Evolutionary conservation across 2,888 invertebrate species (phyloP).

Genomic region (Lagria hirta): DNA sequence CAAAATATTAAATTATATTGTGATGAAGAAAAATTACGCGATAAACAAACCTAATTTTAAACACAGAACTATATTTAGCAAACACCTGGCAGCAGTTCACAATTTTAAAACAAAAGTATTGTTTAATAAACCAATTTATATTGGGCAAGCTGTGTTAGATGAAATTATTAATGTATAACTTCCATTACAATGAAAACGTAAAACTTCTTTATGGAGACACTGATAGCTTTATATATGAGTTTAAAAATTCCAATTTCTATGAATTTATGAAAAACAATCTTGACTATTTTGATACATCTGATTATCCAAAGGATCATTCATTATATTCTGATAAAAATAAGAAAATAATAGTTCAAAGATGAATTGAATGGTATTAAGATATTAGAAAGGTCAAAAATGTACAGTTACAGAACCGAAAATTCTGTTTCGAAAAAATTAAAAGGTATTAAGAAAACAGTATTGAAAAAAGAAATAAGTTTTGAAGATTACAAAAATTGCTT

Average conservation of each 20-base stretch:
- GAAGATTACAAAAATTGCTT: constrained; percentile 26
- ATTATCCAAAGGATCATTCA: constrained; percentile 20
- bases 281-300: constrained; percentile 23
- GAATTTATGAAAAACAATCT: constrained; percentile 10
- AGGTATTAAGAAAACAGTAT: constrained; percentile 24
- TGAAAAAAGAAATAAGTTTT: constrained; percentile 26
- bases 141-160: constrained; percentile 25
- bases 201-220: constrained; percentile 26
- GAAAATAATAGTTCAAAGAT: constrained; percentile 25
- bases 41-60: constrained; percentile 27
- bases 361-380: constrained; percentile 22
- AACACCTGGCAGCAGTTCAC: constrained; percentile 23
- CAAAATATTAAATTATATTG: constrained; percentile 27
- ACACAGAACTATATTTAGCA: constrained; percentile 23
- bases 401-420: constrained; percentile 25
- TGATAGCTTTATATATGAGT: constrained; percentile 23
- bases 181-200: constrained; percentile 25
- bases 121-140: constrained; percentile 13
- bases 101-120: constrained; percentile 17
- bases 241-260: constrained; percentile 24
- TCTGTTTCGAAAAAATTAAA: constrained; percentile 27
- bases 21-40: constrained; percentile 22
- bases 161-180: constrained; percentile 18
- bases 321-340: constrained; percentile 26
- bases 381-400: constrained; percentile 26